Percentiles rank a stretch among this genome's conserved stretches.
These are phyloP conservation scores for Clanis bilineata DNA, from an alignment of 2,888 invertebrate species.

Conservation along the genomic window DNA sequence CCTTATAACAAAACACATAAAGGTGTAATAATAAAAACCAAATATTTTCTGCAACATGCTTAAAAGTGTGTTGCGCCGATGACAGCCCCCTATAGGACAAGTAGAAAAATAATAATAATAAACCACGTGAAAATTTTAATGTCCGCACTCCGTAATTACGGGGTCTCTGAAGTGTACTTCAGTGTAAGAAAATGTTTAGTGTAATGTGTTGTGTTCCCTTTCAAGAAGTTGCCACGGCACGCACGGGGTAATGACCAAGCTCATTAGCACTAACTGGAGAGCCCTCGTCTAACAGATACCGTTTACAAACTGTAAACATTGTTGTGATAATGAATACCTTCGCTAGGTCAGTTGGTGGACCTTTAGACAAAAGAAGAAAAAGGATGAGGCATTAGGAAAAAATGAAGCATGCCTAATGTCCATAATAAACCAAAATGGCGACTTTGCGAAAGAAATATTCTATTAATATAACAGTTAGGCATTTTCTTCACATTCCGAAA, in stretches of 20 bases:
- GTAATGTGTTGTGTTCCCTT: conserved; percentile 22
- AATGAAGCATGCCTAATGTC: no score
- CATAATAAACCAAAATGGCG: no score
- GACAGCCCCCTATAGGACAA: no score
- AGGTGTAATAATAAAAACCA: no score
- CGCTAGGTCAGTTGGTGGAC: background rate
- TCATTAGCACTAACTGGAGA: conserved; percentile 53
- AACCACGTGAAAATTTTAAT: background rate
- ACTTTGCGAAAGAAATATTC: no score
- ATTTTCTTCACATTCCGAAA: no score
- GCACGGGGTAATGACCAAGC: conserved; percentile 52
- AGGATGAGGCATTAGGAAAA: no score
- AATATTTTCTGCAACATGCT: no score
- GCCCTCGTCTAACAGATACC: conserved; percentile 19
- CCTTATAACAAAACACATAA: no score
- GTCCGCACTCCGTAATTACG: background rate
- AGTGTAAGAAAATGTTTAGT: conserved; percentile 25
- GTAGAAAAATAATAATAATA: background rate
- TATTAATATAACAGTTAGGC: no score
- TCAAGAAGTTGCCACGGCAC: conserved; percentile 42
- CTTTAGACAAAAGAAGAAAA: no score
- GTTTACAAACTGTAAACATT: conserved; percentile 16
- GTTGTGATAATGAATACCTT: conserved; percentile 5
- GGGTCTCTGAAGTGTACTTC: conserved; percentile 25
- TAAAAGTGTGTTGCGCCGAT: no score